Evolutionary conservation across 2,888 invertebrate species (phyloP).

Genomic region (Chrysotoxum bicinctum): DNA sequence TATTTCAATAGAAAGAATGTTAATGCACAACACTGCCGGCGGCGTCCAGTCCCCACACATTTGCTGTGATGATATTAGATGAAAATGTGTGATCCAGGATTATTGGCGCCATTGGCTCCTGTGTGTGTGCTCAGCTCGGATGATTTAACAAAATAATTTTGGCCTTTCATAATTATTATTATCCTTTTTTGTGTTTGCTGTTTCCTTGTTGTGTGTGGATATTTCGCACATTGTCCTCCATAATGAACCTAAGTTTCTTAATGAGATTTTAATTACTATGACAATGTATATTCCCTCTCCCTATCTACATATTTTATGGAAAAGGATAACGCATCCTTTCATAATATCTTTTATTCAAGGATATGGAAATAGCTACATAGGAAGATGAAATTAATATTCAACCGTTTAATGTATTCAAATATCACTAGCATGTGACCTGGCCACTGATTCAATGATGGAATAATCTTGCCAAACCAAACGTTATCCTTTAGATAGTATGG

Average conservation of each 20-base stretch:
- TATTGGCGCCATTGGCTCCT: conserved; percentile 18
- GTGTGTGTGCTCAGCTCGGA: not conserved
- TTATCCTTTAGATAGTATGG: not conserved
- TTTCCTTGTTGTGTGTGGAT: conserved; percentile 10
- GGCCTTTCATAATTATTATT: conserved; percentile 11
- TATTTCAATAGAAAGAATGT: conserved; percentile 20
- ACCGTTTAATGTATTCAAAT: conserved; percentile 38
- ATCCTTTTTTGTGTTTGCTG: conserved; percentile 25
- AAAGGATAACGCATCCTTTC: conserved; percentile 25
- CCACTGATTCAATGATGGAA: conserved; percentile 52
- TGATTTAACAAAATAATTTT: conserved; percentile 18
- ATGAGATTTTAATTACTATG: conserved; percentile 63
- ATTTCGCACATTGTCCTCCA: not conserved
- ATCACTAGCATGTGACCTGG: conserved; percentile 20
- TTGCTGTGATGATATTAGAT: not conserved
- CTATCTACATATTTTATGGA: not conserved
- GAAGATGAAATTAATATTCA: conserved; percentile 25
- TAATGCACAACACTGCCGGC: not conserved
- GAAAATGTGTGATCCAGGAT: conserved; percentile 6
- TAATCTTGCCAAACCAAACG: conserved; percentile 4
- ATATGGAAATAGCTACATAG: conserved; percentile 23
- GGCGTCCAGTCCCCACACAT: not conserved
- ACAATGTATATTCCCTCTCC: conserved; percentile 19
- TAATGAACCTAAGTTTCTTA: conserved; percentile 24
- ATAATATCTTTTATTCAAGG: conserved; percentile 27